These are phyloP conservation scores for Neoniphon sammara DNA, from an alignment of 2,797 vertebrate species.

Conservation along the genomic window DNA sequence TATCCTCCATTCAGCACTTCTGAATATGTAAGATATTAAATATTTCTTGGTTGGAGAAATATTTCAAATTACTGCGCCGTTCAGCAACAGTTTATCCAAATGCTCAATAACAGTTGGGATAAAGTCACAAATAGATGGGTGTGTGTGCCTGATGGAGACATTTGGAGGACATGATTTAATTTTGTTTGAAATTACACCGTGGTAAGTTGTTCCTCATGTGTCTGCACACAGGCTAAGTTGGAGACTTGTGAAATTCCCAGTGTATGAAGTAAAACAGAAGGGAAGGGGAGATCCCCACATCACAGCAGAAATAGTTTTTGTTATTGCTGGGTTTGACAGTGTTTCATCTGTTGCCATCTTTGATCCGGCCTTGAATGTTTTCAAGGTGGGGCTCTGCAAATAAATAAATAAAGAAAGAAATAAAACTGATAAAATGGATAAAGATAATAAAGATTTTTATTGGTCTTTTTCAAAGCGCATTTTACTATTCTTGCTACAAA, in stretches of 20 bases:
- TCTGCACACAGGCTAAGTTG: constrained; percentile 47
- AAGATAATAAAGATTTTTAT: background rate
- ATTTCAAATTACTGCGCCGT: constrained; percentile 43
- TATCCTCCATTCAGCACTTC: constrained; percentile 53
- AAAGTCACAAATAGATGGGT: constrained; percentile 42
- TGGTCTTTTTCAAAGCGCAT: constrained; percentile 31
- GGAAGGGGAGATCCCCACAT: constrained; percentile 62
- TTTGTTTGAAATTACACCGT: constrained; percentile 53
- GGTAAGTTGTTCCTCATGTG: constrained; percentile 67
- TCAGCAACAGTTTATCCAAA: constrained; percentile 31
- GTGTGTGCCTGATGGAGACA: constrained; percentile 38
- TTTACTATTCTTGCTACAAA: constrained; percentile 1
- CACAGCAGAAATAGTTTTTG: constrained; percentile 51
- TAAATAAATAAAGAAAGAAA: background rate
- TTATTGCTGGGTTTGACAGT: constrained; percentile 65
- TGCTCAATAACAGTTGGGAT: constrained; percentile 16
- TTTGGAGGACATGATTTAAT: constrained; percentile 62
- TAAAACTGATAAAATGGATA: too few relatives aligned
- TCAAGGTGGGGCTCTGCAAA: constrained; percentile 43
- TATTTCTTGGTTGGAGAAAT: constrained; percentile 27
- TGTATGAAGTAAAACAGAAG: constrained; percentile 67
- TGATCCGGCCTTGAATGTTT: constrained; percentile 60
- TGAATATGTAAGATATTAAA: constrained; percentile 21
- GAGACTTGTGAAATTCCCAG: constrained; percentile 44
- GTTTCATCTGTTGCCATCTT: constrained; percentile 69